Base-by-base conservation (phyloP, 2,888 invertebrate genomes). In the Tortrix viridana region DNA sequence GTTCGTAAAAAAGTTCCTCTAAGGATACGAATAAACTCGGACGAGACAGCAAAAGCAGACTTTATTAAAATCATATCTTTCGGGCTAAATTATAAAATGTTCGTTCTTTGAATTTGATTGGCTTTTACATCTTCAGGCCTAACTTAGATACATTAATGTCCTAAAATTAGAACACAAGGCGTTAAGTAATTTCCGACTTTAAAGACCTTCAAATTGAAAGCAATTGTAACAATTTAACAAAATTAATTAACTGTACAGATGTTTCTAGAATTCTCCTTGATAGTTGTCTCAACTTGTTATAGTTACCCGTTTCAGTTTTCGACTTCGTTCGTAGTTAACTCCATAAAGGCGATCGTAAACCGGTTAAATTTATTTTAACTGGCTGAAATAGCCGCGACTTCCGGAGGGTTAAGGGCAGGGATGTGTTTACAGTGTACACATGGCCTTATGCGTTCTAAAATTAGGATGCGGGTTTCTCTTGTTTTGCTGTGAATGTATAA, bases 291-390 rank as follows among this genome's bases (percentile, higher is more conserved):
- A 50, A 22, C 18, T 22, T 19, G 20, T 19, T 50, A 6, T 41
- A 41, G 41, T 44, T 19, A 44, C 16, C 55, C 49, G 61, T 52
- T 44, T 32, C 20, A 43, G 55, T 61, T 56, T 60, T 37, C 50
- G 37, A 47, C 38, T 37, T 18, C 26, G 50, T 37, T 18, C 26
- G 50, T 55, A 32, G 32, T 22, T 52, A 49, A 52, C 50, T 65
- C 43, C 60, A 56, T 49, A 55, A 43, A 44, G 19, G 61, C 44
- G 62, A 46, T 60, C 56, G 62, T 60, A 69, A 69, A 66, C 65
- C 58, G 46, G 66, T 68, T 79, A 83, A 84, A 85, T 85, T 85
- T 85, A 82, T 84, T 84, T 84, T 81, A 82, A 85, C 84, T 75
- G 75, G 82, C 84, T 73, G 75, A 84, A 85, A 85, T 85, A 85